Percentiles rank a stretch among this genome's conserved stretches.
phyloP scores from a whole-genome alignment of 2,797 vertebrate species.

The Myotis vivesi region DNA sequence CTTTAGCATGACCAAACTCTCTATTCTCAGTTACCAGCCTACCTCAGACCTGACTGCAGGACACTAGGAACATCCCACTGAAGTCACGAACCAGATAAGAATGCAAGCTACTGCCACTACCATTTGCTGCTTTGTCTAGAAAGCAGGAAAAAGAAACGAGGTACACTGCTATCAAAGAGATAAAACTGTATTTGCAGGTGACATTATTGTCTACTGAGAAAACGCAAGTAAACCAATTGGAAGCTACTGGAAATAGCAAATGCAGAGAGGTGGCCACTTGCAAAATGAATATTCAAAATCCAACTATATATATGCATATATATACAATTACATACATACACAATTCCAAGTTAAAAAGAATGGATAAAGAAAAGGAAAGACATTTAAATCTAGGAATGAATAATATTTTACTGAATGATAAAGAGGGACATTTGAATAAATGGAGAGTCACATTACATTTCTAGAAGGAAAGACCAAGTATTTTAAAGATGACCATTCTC shows the following conservation, averaged over 20 bases:
- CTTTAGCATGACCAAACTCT: background rate
- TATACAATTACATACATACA: background rate
- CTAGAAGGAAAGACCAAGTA: background rate
- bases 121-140: background rate
- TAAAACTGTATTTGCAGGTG: background rate
- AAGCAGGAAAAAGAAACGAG: background rate
- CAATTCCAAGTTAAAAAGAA: background rate
- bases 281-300: background rate
- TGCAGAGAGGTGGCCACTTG: background rate
- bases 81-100: background rate
- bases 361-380: background rate
- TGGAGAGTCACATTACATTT: background rate
- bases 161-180: background rate
- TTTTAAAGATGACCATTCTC: conserved; percentile 27
- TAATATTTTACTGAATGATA: background rate
- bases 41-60: background rate
- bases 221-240: background rate
- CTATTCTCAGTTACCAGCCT: background rate
- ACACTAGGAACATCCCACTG: background rate
- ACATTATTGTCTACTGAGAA: background rate
- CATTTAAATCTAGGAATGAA: background rate
- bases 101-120: background rate
- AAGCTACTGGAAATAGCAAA: conserved; percentile 12
- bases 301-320: background rate
- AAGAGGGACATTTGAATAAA: background rate